A percentile compares a stretch with the other conserved stretches of the same genome.
Evolutionary conservation across 2,797 vertebrate genomes (phyloP).

Genomic region (Alosa sapidissima): DNA sequence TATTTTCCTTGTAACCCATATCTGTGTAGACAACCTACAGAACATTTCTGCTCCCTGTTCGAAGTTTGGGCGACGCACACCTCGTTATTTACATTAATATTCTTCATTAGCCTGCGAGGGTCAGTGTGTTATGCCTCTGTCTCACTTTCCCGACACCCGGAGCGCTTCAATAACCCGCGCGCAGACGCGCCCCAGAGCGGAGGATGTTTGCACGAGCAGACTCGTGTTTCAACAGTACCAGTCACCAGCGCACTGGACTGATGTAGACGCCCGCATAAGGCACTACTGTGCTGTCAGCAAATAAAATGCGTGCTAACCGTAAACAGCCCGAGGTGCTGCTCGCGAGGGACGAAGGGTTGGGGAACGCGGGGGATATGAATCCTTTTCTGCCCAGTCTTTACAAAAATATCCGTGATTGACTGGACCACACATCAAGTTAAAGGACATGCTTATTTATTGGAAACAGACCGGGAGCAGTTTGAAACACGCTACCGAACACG

Average conservation of each 20-base stretch:
- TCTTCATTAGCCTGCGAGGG: slow-evolving; percentile 56
- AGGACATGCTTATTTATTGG: slow-evolving; percentile 65
- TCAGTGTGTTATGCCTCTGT: slow-evolving; percentile 44
- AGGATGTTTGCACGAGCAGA: slow-evolving; percentile 52
- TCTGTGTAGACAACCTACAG: slow-evolving; percentile 70
- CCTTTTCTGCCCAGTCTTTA: slow-evolving; percentile 52
- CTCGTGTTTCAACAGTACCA: slow-evolving; percentile 27
- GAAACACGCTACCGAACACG: slow-evolving; percentile 63
- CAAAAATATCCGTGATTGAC: slow-evolving; percentile 57
- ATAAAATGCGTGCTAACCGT: slow-evolving; percentile 45
- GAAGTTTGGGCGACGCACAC: slow-evolving; percentile 53
- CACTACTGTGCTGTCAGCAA: slow-evolving; percentile 54
- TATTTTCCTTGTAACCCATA: slow-evolving; percentile 79
- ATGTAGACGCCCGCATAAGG: slow-evolving; percentile 44
- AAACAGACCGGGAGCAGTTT: slow-evolving; percentile 64
- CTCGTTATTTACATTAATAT: slow-evolving; percentile 56
- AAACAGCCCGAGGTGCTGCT: slow-evolving; percentile 45
- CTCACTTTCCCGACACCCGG: slow-evolving; percentile 50
- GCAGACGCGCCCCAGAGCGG: slow-evolving; percentile 45
- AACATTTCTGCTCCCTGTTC: slow-evolving; percentile 61
- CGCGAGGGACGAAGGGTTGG: slow-evolving; percentile 22
- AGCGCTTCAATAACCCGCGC: slow-evolving; percentile 39
- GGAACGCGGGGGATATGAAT: slow-evolving; percentile 41
- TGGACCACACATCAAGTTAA: slow-evolving; percentile 71
- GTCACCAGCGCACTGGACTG: slow-evolving; percentile 18